Conservation (phyloP, 2,888 invertebrate species). For the Disparrhopalites patrizii region DNA sequence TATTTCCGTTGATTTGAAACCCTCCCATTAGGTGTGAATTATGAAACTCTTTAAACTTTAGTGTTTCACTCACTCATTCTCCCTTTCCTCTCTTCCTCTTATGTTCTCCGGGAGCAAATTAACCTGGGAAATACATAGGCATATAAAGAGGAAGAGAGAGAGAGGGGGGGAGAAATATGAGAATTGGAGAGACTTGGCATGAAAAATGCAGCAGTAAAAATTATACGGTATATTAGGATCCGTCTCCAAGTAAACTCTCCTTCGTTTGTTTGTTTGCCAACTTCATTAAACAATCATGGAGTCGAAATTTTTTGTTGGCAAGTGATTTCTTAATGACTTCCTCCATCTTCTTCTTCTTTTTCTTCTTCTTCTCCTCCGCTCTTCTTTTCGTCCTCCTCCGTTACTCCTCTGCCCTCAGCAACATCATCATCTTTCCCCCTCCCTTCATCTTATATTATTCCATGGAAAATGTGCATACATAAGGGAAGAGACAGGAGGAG, state of each 20-base stretch:
- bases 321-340: not conserved
- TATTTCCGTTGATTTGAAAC: not conserved
- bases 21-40: conserved; percentile 1
- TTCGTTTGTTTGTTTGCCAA: no score
- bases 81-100: not conserved
- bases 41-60: not conserved
- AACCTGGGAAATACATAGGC: not conserved
- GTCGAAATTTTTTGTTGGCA: not conserved
- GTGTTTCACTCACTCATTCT: not conserved
- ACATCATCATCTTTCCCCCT: no score
- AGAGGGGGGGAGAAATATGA: no score
- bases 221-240: not conserved
- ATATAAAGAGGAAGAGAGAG: not conserved
- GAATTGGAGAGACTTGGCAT: not conserved
- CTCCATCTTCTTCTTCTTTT: no score
- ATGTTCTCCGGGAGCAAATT: not conserved
- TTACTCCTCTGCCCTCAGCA: no score
- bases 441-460: no score
- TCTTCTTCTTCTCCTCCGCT: no score
- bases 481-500: no score
- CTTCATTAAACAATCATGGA: no score
- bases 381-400: no score
- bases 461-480: no score
- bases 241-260: not conserved
- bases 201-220: not conserved